These are phyloP conservation scores for Agrilus planipennis DNA, from an alignment of 1,140 invertebrate species.

Conservation along the genomic window DNA sequence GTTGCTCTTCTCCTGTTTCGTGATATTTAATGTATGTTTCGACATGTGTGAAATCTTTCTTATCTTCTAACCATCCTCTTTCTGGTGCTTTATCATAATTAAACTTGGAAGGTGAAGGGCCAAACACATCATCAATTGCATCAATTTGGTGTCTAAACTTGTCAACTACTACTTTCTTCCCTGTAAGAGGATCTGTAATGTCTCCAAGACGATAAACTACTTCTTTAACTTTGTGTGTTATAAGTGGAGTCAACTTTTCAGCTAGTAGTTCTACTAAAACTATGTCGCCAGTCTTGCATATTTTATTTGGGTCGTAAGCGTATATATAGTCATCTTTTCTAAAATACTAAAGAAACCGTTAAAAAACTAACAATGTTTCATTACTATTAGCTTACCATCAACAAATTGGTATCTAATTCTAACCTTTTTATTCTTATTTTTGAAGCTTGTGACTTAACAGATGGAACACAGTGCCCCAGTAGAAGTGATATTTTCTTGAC, in stretches of 20 bases:
- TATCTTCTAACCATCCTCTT: constrained; percentile 68
- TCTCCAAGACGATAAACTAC: constrained; percentile 72
- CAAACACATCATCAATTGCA: constrained; percentile 53
- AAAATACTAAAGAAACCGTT: constrained; percentile 57
- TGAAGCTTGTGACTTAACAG: constrained; percentile 57
- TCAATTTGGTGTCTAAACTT: constrained; percentile 66
- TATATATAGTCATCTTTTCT: constrained; percentile 54
- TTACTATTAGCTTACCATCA: constrained; percentile 46
- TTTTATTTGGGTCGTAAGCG: constrained; percentile 62
- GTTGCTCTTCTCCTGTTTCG: constrained; percentile 54
- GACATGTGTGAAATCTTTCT: constrained; percentile 66
- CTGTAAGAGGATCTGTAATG: constrained; percentile 68
- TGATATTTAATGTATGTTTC: constrained; percentile 63
- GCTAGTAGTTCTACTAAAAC: constrained; percentile 64
- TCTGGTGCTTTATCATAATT: constrained; percentile 64
- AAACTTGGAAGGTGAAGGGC: constrained; percentile 52
- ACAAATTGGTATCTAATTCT: constrained; percentile 53
- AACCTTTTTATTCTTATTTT: constrained; percentile 60
- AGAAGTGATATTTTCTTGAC: constrained; percentile 34
- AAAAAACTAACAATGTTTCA: constrained; percentile 17
- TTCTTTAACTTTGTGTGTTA: constrained; percentile 67
- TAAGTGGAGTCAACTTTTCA: constrained; percentile 56
- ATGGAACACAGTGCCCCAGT: constrained; percentile 60
- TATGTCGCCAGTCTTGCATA: constrained; percentile 70
- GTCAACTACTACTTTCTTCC: constrained; percentile 59